Evolutionary conservation across 2,888 invertebrate genomes (phyloP), one percentile per base, ranked within the genome.

Genomic region (Sminthurides aquaticus): DNA sequence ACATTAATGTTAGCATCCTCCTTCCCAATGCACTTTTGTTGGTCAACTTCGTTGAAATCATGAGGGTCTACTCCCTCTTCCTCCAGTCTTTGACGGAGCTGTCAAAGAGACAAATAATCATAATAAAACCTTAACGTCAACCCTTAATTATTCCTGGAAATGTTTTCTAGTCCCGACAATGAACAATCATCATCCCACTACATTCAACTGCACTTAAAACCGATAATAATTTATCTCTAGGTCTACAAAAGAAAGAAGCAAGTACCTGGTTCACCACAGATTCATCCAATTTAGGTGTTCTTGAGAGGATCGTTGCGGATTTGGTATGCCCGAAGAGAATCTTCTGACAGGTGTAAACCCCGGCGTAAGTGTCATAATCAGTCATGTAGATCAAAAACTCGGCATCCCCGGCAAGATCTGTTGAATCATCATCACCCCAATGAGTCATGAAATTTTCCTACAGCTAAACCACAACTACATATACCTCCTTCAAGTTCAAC

Each of bases 271-370:
- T 88, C 5, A 88, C 74, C 69, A 82, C 87, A 58, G 84, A 82
- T 77, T 84, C 87, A 71, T 89, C 90, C 58, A 90, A 81, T 48
- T 86, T 87, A 71, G 85, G 85, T 22, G 81, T 83, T 60, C 90
- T 83, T 0, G 89, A 89, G n/a, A 90, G 81, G 69, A 94, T 89
- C 60, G 90, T 88, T 0, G 89, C 88, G 0, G 89, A 89, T 68
- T 87, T 85, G 2, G 90, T 82, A 78, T 90, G 87, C 0, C 86
- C 87, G 74, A 90, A 86, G 0, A 86, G 82, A 18, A 90, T 76
- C 76, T 86, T 87, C 78, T 90, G 90, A 75, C 90, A 90, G 0
- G 88, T 88, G 79, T 88, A 90, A 59, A 90, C 82, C 0, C 85
- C 88, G 0, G 89, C 90, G 76, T 87, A 90, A 0, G 81, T 84